phyloP scores from a whole-genome alignment of 92 coral and sea anemone species.

The Palythoa grandiflora region DNA sequence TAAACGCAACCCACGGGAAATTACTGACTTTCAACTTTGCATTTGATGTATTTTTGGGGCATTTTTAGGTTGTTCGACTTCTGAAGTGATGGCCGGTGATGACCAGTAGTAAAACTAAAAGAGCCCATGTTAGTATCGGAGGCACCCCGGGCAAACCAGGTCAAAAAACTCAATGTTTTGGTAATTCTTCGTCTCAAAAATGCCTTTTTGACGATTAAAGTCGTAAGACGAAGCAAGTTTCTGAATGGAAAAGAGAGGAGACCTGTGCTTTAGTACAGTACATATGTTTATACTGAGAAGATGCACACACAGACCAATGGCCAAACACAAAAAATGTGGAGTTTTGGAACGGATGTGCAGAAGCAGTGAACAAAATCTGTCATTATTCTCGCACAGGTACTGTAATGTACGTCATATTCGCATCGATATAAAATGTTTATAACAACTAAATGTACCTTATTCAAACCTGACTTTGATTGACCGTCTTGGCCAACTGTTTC shows the following conservation, averaged over 20 bases:
- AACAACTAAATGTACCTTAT: no score
- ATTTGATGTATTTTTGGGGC: no score
- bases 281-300: not conserved
- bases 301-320: conserved; percentile 37
- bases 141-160: conserved; percentile 7
- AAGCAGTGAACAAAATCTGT: no score
- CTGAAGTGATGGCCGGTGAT: conserved; percentile 5
- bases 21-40: no score
- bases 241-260: conserved; percentile 8
- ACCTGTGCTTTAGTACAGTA: not conserved
- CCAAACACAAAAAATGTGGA: not conserved
- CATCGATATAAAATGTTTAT: no score
- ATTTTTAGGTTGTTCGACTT: no score
- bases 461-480: no score
- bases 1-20: no score
- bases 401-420: no score
- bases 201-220: conserved; percentile 25
- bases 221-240: conserved; percentile 2
- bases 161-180: conserved; percentile 15
- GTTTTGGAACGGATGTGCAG: no score
- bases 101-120: conserved; percentile 1
- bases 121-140: not conserved
- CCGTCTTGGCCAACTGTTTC: no score
- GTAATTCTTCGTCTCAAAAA: not conserved
- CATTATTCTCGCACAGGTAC: no score